These are phyloP conservation scores for Equus przewalskii DNA, from an alignment of 2,113 vertebrate species.

Conservation along the genomic window DNA sequence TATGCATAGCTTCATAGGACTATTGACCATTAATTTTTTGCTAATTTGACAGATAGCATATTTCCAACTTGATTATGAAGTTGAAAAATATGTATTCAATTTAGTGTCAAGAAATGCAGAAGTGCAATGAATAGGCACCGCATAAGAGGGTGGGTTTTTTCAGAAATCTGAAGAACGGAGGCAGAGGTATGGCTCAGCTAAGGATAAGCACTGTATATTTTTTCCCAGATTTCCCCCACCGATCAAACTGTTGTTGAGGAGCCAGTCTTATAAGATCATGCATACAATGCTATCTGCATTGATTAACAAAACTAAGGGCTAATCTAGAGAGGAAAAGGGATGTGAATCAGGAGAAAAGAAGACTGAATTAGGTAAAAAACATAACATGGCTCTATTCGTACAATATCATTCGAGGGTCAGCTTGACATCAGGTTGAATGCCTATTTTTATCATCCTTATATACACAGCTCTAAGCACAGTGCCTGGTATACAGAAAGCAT, in stretches of 20 bases:
- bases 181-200: not conserved
- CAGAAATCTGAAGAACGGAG: not conserved
- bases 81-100: not conserved
- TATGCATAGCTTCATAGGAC: not conserved
- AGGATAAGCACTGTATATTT: not conserved
- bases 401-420: not conserved
- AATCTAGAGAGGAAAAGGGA: not conserved
- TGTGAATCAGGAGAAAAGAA: not conserved
- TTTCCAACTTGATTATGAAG: not conserved
- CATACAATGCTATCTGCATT: not conserved
- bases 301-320: not conserved
- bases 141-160: not conserved
- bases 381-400: not conserved
- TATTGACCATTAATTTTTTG: not conserved
- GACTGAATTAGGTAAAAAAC: not conserved
- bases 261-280: not conserved
- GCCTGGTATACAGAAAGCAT: not conserved
- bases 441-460: not conserved
- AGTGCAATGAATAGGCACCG: not conserved
- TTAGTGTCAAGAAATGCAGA: not conserved
- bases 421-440: not conserved
- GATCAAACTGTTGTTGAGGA: not conserved
- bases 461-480: not conserved
- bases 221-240: not conserved
- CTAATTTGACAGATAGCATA: not conserved